These are phyloP conservation scores for Emydura subglobosa DNA, from an alignment of 2,113 vertebrate species.

Conservation along the genomic window DNA sequence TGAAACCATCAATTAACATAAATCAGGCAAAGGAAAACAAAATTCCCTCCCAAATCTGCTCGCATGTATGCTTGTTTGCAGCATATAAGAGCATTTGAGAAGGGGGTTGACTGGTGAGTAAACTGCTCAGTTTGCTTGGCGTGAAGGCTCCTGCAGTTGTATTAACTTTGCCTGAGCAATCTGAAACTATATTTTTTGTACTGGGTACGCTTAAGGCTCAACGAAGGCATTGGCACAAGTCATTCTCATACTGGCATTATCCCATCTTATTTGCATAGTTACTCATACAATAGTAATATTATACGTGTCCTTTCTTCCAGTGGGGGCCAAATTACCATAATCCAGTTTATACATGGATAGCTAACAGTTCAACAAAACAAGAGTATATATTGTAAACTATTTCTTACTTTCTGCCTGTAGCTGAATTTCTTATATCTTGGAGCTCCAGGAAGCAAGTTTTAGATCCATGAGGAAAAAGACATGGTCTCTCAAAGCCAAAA, in stretches of 20 bases:
- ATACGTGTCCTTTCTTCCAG: neutral
- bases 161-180: neutral
- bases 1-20: constrained; percentile 45
- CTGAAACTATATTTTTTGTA: neutral
- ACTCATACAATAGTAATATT: neutral
- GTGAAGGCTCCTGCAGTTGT: neutral
- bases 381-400: neutral
- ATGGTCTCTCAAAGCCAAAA: neutral
- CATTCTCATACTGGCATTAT: neutral
- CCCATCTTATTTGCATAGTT: neutral
- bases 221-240: neutral
- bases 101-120: neutral
- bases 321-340: neutral
- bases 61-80: constrained; percentile 35
- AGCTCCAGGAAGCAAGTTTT: neutral
- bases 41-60: constrained; percentile 45
- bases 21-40: constrained; percentile 28
- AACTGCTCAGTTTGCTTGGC: neutral
- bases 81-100: constrained; percentile 26
- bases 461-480: neutral
- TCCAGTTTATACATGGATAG: neutral
- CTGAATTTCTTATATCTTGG: neutral
- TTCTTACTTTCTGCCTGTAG: neutral
- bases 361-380: neutral
- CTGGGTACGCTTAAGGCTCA: neutral